Evolutionary conservation across 2,888 invertebrate species (phyloP).

Genomic region (Portevinia maculata): DNA sequence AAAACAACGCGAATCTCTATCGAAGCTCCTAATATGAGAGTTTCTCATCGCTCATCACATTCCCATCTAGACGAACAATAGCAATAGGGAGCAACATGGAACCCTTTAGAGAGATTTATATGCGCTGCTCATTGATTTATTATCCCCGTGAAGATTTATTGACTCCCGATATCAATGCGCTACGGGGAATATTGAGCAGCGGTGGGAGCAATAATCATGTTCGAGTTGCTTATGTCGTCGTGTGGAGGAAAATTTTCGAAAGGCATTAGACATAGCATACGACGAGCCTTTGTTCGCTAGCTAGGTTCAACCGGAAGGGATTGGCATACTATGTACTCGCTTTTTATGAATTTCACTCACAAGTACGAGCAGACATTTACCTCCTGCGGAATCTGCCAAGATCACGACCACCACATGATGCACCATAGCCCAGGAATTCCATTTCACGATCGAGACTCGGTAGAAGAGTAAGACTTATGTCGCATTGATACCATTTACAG

Average conservation of each 20-base stretch:
- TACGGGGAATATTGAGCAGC: constrained; percentile 10
- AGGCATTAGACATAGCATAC: not conserved
- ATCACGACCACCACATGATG: constrained; percentile 60
- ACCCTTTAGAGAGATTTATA: constrained; percentile 56
- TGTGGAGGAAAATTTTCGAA: constrained; percentile 20
- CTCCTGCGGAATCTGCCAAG: constrained; percentile 55
- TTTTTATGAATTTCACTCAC: constrained; percentile 40
- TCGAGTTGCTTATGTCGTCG: constrained; percentile 25
- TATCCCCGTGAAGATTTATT: constrained; percentile 70
- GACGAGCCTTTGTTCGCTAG: constrained; percentile 33
- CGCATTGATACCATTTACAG: constrained; percentile 41
- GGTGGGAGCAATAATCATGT: constrained; percentile 44
- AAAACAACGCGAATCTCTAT: constrained; percentile 34
- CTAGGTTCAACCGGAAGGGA: constrained; percentile 48
- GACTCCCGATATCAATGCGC: constrained; percentile 62
- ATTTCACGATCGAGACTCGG: constrained; percentile 8
- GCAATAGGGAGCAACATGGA: constrained; percentile 14
- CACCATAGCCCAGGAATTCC: constrained; percentile 26
- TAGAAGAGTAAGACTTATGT: constrained; percentile 26
- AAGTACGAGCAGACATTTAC: constrained; percentile 45
- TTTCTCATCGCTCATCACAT: constrained; percentile 55
- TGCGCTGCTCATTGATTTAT: constrained; percentile 68
- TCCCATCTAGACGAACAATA: constrained; percentile 42
- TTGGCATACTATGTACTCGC: constrained; percentile 38
- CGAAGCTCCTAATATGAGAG: constrained; percentile 50